Conservation (phyloP, 2,113 vertebrate species). For the Eublepharis macularius region DNA sequence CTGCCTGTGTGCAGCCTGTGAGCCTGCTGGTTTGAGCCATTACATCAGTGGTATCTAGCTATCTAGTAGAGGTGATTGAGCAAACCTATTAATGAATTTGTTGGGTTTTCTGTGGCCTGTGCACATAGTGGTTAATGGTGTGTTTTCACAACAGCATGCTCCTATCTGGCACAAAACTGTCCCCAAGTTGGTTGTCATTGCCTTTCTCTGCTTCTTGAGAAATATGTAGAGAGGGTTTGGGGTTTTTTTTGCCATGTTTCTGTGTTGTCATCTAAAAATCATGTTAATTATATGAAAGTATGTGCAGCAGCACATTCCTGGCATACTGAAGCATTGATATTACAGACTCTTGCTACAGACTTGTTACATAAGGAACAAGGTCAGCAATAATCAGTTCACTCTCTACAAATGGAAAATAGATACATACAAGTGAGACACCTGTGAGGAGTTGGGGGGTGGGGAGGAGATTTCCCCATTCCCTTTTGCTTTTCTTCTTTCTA, state of each 20-base stretch:
- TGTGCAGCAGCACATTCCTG: neutral
- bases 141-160: neutral
- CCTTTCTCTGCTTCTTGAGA: neutral
- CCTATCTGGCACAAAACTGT: neutral
- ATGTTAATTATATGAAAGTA: neutral
- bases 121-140: neutral
- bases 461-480: no score
- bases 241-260: neutral
- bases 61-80: neutral
- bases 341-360: neutral
- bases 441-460: no score
- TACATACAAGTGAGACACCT: no score
- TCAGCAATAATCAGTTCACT: neutral
- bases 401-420: neutral
- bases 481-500: no score
- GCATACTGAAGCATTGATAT: neutral
- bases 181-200: neutral
- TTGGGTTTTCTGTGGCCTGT: no score
- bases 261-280: neutral
- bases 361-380: neutral
- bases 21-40: neutral
- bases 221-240: neutral
- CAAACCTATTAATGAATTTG: neutral
- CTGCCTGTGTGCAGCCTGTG: neutral
- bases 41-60: neutral